Evolutionary conservation across 92 coral and sea anemone genomes (phyloP), one percentile per base, ranked within the genome.

Genomic region (Palythoa caribaeorum): DNA sequence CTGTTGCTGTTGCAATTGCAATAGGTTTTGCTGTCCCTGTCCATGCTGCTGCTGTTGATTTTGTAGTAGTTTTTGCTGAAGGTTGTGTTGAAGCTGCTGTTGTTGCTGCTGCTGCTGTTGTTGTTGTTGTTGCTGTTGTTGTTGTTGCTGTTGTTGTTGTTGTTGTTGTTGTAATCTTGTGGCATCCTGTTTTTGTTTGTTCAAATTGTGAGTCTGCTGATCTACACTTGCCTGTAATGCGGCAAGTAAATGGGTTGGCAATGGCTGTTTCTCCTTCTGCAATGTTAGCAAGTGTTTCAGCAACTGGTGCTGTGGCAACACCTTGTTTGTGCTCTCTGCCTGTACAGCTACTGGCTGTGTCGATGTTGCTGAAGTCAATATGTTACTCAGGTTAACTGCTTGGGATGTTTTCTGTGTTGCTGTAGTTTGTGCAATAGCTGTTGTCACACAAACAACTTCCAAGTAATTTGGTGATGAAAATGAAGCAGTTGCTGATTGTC

Each of bases 41-140:
- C 28, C 28, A 28, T 28, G 28, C 28, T 28, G 28, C 28, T 48
- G 87, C 7, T 72, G 76, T 38, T 38, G 47, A 1, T 20, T 16
- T 13, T 89, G 92, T 13, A 38, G 77, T 37, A 50, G 66, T 35
- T 65, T 84, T 19, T 78, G 90, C 37, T 68, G 86, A 21, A 54
- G 76, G 38, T 55, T 47, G 38, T 88, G 77, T 20, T 80, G 92
- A 3, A 63, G 89, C 60, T 87, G 92, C 35, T 92, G 90, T 36
- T 84, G 90, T 5, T 80, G 84, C 71, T 50, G 94, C 44, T 83
- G 89, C 77, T 77, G 76, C 48, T 90, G 90, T 68, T 87, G 97
- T 28, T 52, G 78, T 48, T 74, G 65, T 66, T 86, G 94, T 13
- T 79, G 91, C 85, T 37, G 93, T 28, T 51, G 91, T 53, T 87